Evolutionary conservation across 2,888 invertebrate species (phyloP).

Genomic region (Sicus ferrugineus): DNA sequence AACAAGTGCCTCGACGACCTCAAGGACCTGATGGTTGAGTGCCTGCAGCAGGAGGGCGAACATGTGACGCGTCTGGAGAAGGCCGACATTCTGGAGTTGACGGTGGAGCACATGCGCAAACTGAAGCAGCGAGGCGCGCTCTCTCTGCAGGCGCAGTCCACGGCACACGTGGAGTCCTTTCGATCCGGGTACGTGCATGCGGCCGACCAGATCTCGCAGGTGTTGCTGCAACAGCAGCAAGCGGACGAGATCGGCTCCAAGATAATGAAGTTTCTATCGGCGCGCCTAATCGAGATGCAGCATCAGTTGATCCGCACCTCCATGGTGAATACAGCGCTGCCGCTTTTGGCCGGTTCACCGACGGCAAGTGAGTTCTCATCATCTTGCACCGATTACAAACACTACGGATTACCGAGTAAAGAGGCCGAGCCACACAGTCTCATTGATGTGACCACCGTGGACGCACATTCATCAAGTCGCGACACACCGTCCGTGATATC

Average conservation of each 20-base stretch:
- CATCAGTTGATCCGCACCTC: conserved; percentile 51
- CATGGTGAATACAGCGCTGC: conserved; percentile 24
- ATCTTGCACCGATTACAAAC: conserved; percentile 10
- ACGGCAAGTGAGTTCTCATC: conserved; percentile 12
- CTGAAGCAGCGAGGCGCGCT: conserved; percentile 77
- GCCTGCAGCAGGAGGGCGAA: conserved; percentile 79
- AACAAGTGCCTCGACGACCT: conserved; percentile 90
- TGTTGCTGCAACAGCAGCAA: conserved; percentile 79
- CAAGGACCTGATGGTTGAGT: conserved; percentile 84
- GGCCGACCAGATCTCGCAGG: conserved; percentile 87
- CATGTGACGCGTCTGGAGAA: conserved; percentile 87
- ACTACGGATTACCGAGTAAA: conserved; percentile 21
- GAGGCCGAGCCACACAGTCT: conserved; percentile 49
- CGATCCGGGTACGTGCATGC: conserved; percentile 89
- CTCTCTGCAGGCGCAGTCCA: conserved; percentile 70
- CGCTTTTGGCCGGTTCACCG: conserved; percentile 19
- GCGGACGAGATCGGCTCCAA: conserved; percentile 66
- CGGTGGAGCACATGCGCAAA: conserved; percentile 86
- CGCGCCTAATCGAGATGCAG: conserved; percentile 73
- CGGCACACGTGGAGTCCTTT: conserved; percentile 79
- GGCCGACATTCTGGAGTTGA: conserved; percentile 86
- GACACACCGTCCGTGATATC: conserved; percentile 55
- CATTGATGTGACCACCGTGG: conserved; percentile 57
- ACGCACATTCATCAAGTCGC: conserved; percentile 39
- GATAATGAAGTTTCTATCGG: conserved; percentile 88